A percentile compares a stretch with the other conserved stretches of the same genome.
phyloP scores from a whole-genome alignment of 2,888 invertebrate genomes.

The Pogonocherus hispidulus region DNA sequence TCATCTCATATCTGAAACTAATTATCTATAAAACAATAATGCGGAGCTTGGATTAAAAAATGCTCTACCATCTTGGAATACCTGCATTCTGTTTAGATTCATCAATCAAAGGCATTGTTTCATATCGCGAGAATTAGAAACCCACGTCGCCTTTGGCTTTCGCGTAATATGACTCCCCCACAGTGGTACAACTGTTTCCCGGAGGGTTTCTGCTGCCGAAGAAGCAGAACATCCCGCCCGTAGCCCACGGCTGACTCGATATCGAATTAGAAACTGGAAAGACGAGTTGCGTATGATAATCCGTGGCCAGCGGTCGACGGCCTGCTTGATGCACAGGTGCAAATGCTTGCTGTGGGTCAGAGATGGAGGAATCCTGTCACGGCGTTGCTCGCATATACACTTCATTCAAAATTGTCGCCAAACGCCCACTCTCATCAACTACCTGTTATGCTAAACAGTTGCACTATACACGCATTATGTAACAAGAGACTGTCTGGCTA shows the following conservation, averaged over 20 bases:
- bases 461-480: slow-evolving; percentile 39
- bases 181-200: slow-evolving; percentile 22
- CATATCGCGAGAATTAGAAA: background rate
- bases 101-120: background rate
- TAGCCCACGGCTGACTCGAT: slow-evolving; percentile 14
- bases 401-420: slow-evolving; percentile 45
- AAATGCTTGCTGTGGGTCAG: slow-evolving; percentile 64
- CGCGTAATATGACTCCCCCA: slow-evolving; percentile 22
- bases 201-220: slow-evolving; percentile 36
- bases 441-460: slow-evolving; percentile 50
- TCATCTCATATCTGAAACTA: too few species aligned
- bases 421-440: slow-evolving; percentile 44
- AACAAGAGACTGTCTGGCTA: slow-evolving; percentile 37
- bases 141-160: background rate
- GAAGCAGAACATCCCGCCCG: slow-evolving; percentile 39
- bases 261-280: slow-evolving; percentile 63
- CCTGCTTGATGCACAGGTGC: slow-evolving; percentile 65
- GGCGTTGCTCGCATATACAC: slow-evolving; percentile 32
- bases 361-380: slow-evolving; percentile 46
- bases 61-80: too few species aligned
- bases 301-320: slow-evolving; percentile 64
- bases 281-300: slow-evolving; percentile 68
- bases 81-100: too few species aligned
- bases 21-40: too few species aligned
- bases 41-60: too few species aligned